These are phyloP conservation scores for Melinaea marsaeus DNA, from an alignment of 2,888 invertebrate species.

Conservation along the genomic window DNA sequence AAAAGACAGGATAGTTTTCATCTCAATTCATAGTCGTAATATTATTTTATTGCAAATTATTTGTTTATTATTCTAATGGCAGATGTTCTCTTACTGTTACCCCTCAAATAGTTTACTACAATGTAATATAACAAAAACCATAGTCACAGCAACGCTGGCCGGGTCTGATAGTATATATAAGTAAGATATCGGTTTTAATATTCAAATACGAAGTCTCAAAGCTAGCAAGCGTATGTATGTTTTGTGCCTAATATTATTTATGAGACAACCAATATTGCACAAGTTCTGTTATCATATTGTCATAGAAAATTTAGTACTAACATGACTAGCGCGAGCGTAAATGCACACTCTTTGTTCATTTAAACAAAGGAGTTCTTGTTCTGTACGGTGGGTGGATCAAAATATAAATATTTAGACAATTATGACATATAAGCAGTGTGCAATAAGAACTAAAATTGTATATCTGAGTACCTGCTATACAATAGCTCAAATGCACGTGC, in stretches of 20 bases:
- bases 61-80: too few species aligned
- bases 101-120: too few species aligned
- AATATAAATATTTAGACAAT: conserved; percentile 9
- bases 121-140: too few species aligned
- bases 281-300: conserved; percentile 26
- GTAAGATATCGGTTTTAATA: neutral
- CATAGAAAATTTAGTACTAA: conserved; percentile 30
- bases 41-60: too few species aligned
- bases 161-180: neutral
- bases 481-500: conserved; percentile 47
- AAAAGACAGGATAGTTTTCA: too few species aligned
- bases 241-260: conserved; percentile 16
- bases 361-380: conserved; percentile 47
- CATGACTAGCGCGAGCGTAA: conserved; percentile 30
- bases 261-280: conserved; percentile 23
- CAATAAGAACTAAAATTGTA: conserved; percentile 18
- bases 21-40: too few species aligned
- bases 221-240: neutral
- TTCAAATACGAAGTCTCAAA: neutral
- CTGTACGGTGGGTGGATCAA: conserved; percentile 9
- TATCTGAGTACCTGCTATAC: conserved; percentile 14
- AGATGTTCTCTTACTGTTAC: too few species aligned
- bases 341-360: conserved; percentile 39
- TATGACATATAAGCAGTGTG: conserved; percentile 9
- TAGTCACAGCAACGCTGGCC: too few species aligned